Evolutionary conservation across 1,140 invertebrate species (phyloP).

Genomic region (Harpegnathos saltator): DNA sequence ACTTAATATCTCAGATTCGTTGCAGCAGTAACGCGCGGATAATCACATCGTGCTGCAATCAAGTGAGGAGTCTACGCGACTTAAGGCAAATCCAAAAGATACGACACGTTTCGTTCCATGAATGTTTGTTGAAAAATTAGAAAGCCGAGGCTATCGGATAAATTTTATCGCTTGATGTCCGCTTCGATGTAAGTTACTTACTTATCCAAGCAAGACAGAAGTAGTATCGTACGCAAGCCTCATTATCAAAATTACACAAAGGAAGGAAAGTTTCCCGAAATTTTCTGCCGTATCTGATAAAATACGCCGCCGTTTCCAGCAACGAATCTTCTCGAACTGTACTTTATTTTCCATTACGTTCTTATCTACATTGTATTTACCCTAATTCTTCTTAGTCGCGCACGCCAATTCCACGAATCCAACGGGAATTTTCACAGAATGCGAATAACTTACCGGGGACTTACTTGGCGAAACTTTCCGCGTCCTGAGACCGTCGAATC

Average conservation of each 20-base stretch:
- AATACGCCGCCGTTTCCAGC: too few relatives aligned
- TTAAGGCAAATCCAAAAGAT: constrained; percentile 15
- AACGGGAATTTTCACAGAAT: background rate
- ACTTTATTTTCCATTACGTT: too few relatives aligned
- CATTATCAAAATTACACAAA: too few relatives aligned
- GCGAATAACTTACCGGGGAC: background rate
- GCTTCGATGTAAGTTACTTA: background rate
- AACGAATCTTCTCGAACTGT: too few relatives aligned
- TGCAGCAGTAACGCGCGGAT: background rate
- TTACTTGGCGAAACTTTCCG: background rate
- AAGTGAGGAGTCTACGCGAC: background rate
- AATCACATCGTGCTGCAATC: constrained; percentile 18
- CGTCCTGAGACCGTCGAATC: too few relatives aligned
- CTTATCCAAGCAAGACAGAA: too few relatives aligned
- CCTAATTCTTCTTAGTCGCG: background rate
- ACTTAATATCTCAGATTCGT: constrained; percentile 33
- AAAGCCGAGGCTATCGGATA: too few relatives aligned
- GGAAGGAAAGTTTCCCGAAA: too few relatives aligned
- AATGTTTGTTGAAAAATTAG: constrained; percentile 1
- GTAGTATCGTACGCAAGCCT: too few relatives aligned
- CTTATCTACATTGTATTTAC: background rate
- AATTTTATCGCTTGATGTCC: background rate
- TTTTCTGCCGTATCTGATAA: too few relatives aligned
- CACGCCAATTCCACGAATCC: constrained; percentile 1
- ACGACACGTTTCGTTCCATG: too few relatives aligned